These are phyloP conservation scores for Dicycla oo DNA, from an alignment of 2,888 invertebrate genomes.

Conservation along the genomic window DNA sequence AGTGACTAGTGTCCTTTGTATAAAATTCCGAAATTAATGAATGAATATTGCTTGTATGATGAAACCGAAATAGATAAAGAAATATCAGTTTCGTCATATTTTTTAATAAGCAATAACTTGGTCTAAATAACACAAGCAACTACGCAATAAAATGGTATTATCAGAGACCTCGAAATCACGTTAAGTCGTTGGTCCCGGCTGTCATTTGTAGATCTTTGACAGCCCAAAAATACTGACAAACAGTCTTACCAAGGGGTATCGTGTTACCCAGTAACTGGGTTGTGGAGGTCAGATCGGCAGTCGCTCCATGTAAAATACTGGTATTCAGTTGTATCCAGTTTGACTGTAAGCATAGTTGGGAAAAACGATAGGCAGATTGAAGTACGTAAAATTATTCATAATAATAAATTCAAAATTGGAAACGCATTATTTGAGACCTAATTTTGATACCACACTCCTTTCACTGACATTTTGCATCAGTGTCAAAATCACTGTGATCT, in stretches of 20 bases:
- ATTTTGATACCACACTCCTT: not conserved
- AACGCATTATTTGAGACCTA: not conserved
- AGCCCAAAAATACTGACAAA: not conserved
- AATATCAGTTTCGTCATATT: slow-evolving; percentile 1
- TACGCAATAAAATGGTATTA: slow-evolving; percentile 2
- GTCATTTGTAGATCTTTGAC: not conserved
- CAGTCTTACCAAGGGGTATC: not conserved
- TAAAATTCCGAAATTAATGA: slow-evolving; percentile 30
- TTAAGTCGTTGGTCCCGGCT: not conserved
- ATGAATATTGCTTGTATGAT: slow-evolving; percentile 26
- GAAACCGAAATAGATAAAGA: slow-evolving; percentile 29
- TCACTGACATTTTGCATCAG: not conserved
- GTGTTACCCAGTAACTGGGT: not conserved
- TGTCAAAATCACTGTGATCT: not conserved
- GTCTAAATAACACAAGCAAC: not conserved
- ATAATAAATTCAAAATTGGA: not conserved
- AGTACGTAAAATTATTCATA: no score
- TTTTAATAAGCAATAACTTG: slow-evolving; percentile 10
- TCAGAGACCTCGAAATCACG: not conserved
- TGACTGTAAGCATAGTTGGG: not conserved
- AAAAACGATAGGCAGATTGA: no score
- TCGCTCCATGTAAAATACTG: not conserved
- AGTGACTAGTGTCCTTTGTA: not conserved
- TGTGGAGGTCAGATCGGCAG: not conserved
- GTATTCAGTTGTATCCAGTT: not conserved